Conservation (phyloP, 2,888 invertebrate genomes). For the Pardosa pseudoannulata region DNA sequence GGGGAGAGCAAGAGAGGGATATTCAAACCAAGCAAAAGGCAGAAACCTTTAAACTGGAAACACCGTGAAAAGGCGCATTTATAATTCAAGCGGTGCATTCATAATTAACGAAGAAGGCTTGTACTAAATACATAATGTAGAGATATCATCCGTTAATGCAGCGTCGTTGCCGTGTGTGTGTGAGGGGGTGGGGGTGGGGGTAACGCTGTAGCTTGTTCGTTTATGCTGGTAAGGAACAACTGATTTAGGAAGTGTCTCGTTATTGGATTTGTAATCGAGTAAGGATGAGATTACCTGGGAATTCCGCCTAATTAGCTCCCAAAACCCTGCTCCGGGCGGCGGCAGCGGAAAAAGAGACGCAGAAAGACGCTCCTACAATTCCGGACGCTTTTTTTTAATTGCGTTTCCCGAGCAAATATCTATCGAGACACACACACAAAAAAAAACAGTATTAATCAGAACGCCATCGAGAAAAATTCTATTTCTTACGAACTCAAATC, state of each 20-base stretch:
- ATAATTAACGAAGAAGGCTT: slow-evolving; percentile 72
- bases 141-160: slow-evolving; percentile 72
- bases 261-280: slow-evolving; percentile 73
- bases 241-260: slow-evolving; percentile 72
- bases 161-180: slow-evolving; percentile 28
- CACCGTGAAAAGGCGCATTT: slow-evolving; percentile 72
- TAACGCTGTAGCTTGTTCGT: slow-evolving; percentile 45
- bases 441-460: slow-evolving; percentile 69
- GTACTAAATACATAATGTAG: slow-evolving; percentile 73
- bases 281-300: slow-evolving; percentile 70
- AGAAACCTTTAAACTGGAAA: slow-evolving; percentile 70
- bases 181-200: slow-evolving; percentile 28
- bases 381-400: slow-evolving; percentile 44
- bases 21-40: slow-evolving; percentile 59
- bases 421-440: too few species aligned
- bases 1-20: slow-evolving; percentile 30
- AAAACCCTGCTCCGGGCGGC: slow-evolving; percentile 52
- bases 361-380: slow-evolving; percentile 33
- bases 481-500: slow-evolving; percentile 53
- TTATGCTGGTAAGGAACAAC: slow-evolving; percentile 71
- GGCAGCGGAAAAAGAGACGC: slow-evolving; percentile 32
- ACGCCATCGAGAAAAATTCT: slow-evolving; percentile 48
- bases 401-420: slow-evolving; percentile 49
- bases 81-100: slow-evolving; percentile 69
- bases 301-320: slow-evolving; percentile 69